Conservation (phyloP, 1,140 invertebrate genomes). For the Microplitis mediator region DNA sequence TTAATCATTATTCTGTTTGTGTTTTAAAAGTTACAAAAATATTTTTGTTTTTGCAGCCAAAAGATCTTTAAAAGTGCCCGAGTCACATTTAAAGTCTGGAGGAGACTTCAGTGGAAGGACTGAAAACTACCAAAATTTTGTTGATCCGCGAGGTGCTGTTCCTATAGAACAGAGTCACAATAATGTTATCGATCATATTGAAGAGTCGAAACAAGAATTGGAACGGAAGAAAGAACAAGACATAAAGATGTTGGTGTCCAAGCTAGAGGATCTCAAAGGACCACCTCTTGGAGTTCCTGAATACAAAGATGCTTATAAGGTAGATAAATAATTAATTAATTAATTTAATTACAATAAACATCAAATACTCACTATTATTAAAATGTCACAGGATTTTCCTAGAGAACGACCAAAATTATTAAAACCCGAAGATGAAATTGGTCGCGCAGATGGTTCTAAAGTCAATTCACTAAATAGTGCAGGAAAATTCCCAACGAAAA, state of each 20-base stretch:
- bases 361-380: neutral
- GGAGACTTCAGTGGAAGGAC: slow-evolving; percentile 46
- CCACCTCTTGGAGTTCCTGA: slow-evolving; percentile 53
- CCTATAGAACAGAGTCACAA: slow-evolving; percentile 33
- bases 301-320: slow-evolving; percentile 57
- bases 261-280: slow-evolving; percentile 51
- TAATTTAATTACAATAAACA: neutral
- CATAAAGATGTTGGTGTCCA: slow-evolving; percentile 51
- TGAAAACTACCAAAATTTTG: slow-evolving; percentile 44
- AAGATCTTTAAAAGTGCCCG: slow-evolving; percentile 41
- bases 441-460: slow-evolving; percentile 55
- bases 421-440: slow-evolving; percentile 53
- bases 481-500: slow-evolving; percentile 48
- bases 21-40: neutral
- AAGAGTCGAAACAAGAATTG: neutral
- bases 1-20: neutral
- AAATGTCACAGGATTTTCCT: slow-evolving; percentile 52
- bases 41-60: slow-evolving; percentile 36
- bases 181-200: neutral
- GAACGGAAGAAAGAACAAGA: slow-evolving; percentile 45
- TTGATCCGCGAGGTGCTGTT: slow-evolving; percentile 35
- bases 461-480: slow-evolving; percentile 39
- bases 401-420: slow-evolving; percentile 51
- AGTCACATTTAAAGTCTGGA: slow-evolving; percentile 44
- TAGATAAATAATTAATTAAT: slow-evolving; percentile 26